Base-by-base conservation (phyloP, 2,113 vertebrate species). In the Colaptes auratus region DNA sequence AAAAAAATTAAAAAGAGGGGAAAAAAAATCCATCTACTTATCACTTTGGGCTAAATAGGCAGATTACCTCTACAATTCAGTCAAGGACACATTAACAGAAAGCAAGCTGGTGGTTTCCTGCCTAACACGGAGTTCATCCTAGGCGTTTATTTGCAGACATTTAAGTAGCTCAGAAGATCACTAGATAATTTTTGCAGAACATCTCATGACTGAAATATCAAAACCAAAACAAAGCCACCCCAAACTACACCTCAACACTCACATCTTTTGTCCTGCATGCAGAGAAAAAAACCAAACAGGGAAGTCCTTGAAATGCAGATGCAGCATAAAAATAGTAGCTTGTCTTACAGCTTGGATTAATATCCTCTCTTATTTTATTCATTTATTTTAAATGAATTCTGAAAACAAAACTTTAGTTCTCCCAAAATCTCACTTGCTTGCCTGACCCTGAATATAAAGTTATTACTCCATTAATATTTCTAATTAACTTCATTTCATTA, bases 21-120 rank as follows among this genome's bases (percentile, higher is more conserved):
- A 12, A 72, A 80, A 89, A 60, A 84, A 60, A 66, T 9, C 6
- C 11, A 70, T 25, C 35, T 46, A 46, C 12, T 1, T 59, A 63
- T 12, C 56, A 70, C 52, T 86, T 60, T 17, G 30, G 66, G 65
- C 30, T 78, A 89, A 93, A 92, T 15, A 83, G 56, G 69, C 60
- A 96, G 90, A 81, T 74, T 83, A 77, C 69, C n/a, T 86, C 69
- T 17, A 39, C 30, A 83, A 81, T n/a, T 61, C 65, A 92, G 60
- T 46, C 80, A 88, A 86, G 91, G 83, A 66, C 83, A 93, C 67
- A 58, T 17, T 17, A 70, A 76, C 76, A 93, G 88, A 87, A 36
- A 86, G 27, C 8, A 90, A 81, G 36, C 65, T 80, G 72, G 80
- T 81, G 86, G 80, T 81, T 94, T 95, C 89, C 93, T 94, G 91